Evolutionary conservation across 2,797 vertebrate species (phyloP).

Genomic region (Prunella strophiata): DNA sequence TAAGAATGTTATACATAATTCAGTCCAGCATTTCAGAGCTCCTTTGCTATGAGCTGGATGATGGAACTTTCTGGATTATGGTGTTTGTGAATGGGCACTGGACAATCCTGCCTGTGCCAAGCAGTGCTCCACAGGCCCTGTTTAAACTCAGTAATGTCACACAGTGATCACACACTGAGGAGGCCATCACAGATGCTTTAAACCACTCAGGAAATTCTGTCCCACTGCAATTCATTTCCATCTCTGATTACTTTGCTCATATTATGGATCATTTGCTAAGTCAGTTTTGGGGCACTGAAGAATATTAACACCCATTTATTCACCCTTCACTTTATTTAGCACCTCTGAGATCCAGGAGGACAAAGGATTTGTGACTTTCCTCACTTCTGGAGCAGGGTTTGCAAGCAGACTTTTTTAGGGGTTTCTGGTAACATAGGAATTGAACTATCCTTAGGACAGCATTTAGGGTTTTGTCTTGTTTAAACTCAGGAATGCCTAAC

Average conservation of each 20-base stretch:
- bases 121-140: background rate
- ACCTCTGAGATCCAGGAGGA: background rate
- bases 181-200: background rate
- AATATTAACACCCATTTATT: background rate
- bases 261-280: background rate
- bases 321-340: background rate
- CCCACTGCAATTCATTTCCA: background rate
- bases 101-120: background rate
- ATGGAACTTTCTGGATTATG: fast-evolving
- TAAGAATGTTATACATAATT: background rate
- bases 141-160: background rate
- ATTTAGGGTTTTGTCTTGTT: background rate
- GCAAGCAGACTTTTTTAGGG: background rate
- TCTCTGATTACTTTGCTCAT: background rate
- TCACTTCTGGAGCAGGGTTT: background rate
- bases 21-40: background rate
- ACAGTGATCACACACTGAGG: background rate
- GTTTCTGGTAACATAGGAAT: background rate
- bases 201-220: background rate
- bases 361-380: background rate
- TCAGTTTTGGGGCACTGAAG: background rate
- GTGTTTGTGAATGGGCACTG: background rate
- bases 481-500: background rate
- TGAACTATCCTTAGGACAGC: background rate
- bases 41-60: background rate